Evolutionary conservation across 1,140 invertebrate species (phyloP).

Genomic region (Maniola jurtina): DNA sequence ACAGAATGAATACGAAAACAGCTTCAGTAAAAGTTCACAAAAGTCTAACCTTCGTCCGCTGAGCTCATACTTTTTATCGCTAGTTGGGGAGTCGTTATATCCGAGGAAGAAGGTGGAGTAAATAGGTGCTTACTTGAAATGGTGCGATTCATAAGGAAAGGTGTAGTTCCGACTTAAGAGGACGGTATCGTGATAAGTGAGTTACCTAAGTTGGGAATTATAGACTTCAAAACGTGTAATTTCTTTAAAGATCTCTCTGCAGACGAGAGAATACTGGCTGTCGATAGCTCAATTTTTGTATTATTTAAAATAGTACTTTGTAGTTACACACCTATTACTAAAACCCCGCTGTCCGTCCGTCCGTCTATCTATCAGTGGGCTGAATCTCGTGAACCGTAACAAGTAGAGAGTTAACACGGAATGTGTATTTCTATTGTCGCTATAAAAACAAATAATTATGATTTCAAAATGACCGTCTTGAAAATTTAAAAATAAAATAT

Average conservation of each 20-base stretch:
- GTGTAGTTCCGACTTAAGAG: constrained; percentile 32
- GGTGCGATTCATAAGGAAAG: constrained; percentile 40
- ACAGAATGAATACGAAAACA: background rate
- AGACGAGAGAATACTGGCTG: too few relatives aligned
- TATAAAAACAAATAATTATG: too few relatives aligned
- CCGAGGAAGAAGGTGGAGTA: constrained; percentile 32
- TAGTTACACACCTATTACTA: too few relatives aligned
- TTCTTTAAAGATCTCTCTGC: background rate
- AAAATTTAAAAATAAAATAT: too few relatives aligned
- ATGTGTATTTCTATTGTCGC: too few relatives aligned
- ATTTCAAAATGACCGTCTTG: too few relatives aligned
- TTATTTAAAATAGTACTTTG: too few relatives aligned
- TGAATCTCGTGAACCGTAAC: too few relatives aligned
- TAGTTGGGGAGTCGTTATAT: constrained; percentile 39
- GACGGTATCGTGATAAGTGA: constrained; percentile 35
- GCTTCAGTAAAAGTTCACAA: background rate
- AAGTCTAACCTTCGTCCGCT: constrained; percentile 21
- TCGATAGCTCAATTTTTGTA: too few relatives aligned
- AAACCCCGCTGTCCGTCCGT: too few relatives aligned
- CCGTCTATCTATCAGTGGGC: too few relatives aligned
- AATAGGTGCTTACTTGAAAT: constrained; percentile 45
- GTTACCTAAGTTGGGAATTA: constrained; percentile 26
- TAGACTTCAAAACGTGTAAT: constrained; percentile 19
- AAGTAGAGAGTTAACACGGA: too few relatives aligned
- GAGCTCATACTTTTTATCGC: constrained; percentile 39